These are phyloP conservation scores for Sminthurides aquaticus DNA, from an alignment of 2,888 invertebrate genomes.

Conservation along the genomic window DNA sequence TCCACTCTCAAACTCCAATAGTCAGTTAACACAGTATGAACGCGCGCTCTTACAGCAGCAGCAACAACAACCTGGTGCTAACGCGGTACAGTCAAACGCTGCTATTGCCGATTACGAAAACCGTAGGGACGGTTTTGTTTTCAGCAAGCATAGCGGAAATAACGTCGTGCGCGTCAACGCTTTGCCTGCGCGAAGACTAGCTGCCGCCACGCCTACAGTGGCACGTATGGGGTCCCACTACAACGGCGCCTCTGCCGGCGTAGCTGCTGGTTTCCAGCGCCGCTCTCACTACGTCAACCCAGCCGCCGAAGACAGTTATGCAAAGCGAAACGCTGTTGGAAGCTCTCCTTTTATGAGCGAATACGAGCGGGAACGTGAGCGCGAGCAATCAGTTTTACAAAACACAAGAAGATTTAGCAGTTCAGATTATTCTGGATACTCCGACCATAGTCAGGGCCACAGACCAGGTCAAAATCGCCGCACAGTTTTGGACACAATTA, in stretches of 20 bases:
- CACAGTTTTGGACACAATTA: background rate
- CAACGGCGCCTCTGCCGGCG: background rate
- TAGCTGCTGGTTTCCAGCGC: conserved; percentile 4
- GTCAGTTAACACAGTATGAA: conserved; percentile 20
- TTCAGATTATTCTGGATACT: background rate
- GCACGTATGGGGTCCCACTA: background rate
- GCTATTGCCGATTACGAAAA: background rate
- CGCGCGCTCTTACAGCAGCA: conserved; percentile 4
- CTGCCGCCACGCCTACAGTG: background rate
- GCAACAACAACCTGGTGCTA: background rate
- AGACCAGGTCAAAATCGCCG: conserved; percentile 1
- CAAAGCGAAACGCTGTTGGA: conserved; percentile 33
- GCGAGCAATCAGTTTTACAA: background rate
- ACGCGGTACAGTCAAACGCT: background rate
- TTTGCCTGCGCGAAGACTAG: background rate
- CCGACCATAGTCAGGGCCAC: background rate
- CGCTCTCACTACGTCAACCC: conserved; percentile 22
- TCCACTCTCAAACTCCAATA: conserved; percentile 2
- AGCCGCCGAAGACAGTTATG: conserved; percentile 39
- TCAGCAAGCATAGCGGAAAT: conserved; percentile 11
- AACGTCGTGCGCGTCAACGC: conserved; percentile 14
- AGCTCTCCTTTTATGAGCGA: conserved; percentile 24
- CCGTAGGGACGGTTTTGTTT: conserved; percentile 9
- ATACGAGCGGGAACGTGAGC: conserved; percentile 23
- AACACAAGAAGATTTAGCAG: background rate